Evolutionary conservation across 37 sponge, comb jelly and placozoan species (phyloP), one percentile per base, ranked within the genome.

Genomic region (Oscarella lobularis): DNA sequence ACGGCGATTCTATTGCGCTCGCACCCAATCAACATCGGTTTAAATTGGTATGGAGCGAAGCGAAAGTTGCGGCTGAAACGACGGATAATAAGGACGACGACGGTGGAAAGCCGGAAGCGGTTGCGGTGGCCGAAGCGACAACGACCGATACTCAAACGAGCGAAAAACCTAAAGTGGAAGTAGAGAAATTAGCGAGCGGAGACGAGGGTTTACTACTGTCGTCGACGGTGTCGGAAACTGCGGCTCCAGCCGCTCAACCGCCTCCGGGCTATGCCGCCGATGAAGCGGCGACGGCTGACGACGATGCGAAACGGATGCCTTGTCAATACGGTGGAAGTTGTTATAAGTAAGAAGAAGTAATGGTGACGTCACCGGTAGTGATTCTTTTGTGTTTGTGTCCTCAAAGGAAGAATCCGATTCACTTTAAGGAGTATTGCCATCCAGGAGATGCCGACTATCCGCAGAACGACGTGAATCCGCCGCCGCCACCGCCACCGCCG

Each of bases 371-470:
- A 9, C 37, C 14, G 9, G 37, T 70, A 70, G 20, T 20, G 9
- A 70, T 20, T 20, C 31, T 70, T n/a, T 35, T 29, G 73, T 70
- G 37, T 70, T 70, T 14, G 31, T 35, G 31, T 70, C 27, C 38
- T 2, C 38, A 35, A 32, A 92, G 93, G 74, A 92, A 89, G 74
- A 92, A 92, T 65, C 93, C 93, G 31, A 76, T 48, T 35, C 93
- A 92, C 67, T 92, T 92, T 67, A 72, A 81, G 41, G 90, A 92
- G 39, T 92, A 75, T 78, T 83, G 89, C 29, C 93, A 92, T 70
- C 73, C 73, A 9, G 60, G 60, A 27, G 60, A 48, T 20, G 14
- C 60, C 20, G 60, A 48, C 60, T 48, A 48, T 48, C n/a, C n/a
- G n/a, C n/a, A n/a, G n/a, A n/a, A n/a, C n/a, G n/a, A n/a, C n/a